These are phyloP conservation scores for Sciurus vulgaris DNA, from an alignment of 2,797 vertebrate species.

Conservation along the genomic window DNA sequence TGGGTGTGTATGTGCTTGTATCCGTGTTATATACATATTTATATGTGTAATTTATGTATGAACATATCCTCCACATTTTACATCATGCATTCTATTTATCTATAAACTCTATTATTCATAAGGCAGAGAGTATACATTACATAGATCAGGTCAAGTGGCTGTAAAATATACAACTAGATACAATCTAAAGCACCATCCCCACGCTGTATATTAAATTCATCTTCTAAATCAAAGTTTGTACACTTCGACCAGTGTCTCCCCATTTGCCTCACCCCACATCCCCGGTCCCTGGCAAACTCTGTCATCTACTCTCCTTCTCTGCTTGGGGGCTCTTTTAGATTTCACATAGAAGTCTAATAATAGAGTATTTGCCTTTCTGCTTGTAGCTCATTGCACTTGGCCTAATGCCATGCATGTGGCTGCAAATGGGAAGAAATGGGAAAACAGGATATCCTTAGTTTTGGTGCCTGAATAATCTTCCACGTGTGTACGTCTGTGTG, in stretches of 20 bases:
- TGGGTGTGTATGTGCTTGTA: no score
- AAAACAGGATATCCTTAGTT: background rate
- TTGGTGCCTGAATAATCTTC: background rate
- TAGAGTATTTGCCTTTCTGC: background rate
- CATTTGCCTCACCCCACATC: background rate
- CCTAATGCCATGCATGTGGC: background rate
- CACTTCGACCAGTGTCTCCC: accelerated
- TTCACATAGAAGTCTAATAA: background rate
- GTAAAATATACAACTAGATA: background rate
- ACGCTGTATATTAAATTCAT: no score
- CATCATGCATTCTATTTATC: no score
- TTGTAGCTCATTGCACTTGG: background rate
- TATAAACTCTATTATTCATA: background rate
- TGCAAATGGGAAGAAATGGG: background rate
- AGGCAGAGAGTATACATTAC: background rate
- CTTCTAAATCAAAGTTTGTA: no score
- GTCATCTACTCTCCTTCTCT: background rate
- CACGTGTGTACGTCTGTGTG: background rate
- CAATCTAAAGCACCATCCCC: background rate
- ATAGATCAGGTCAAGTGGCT: accelerated
- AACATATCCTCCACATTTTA: background rate
- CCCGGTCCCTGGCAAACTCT: no score
- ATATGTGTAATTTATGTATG: background rate
- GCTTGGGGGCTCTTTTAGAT: background rate
- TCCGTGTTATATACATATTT: background rate